Evolutionary conservation across 1,140 invertebrate species (phyloP), one percentile per base, ranked within the genome.

Genomic region (Chrysomallon squamiferum): DNA sequence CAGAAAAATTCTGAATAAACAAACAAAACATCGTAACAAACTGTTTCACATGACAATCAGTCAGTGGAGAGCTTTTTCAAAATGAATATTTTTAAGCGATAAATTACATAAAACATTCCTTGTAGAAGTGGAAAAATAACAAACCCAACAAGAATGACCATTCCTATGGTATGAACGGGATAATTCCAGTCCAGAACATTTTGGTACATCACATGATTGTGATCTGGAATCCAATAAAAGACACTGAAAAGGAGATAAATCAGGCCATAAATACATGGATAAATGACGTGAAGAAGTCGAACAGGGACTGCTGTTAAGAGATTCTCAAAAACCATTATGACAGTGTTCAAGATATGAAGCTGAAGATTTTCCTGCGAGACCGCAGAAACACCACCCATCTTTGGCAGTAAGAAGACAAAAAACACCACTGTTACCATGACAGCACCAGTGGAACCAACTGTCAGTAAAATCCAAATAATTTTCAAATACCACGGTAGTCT

Each of bases 181-280:
- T 78, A 43, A 45, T 68, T 75, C 76, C 76, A 82, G 62, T 82
- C 77, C 22, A 82, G 63, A 38, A 82, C 62, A 18, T 65, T 64
- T 25, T 70, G 71, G 62, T 82, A 82, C 54, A 82, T 63, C 4
- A 82, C 72, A 35, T 70, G 65, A 6, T 29, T 56, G 49, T 82
- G 76, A 59, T 82, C 77, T 20, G 49, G 65, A 11, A 68, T 63
- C 75, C 77, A 82, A 50, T 76, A 80, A 29, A 82, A 69, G 13
- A 72, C 49, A 52, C 73, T 74, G 69, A 82, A 82, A 11, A 75
- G 35, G 2, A 69, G 20, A 62, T 82, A 82, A 7, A 71, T 35
- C 2, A 76, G 1, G 1, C 72, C 77, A 54, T 80, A 82, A 1
- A 69, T 22, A 22, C 74, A 29, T 13, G 75, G 67, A 52, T 78